Evolutionary conservation across 2,888 invertebrate genomes (phyloP).

Genomic region (Platycheirus albimanus): DNA sequence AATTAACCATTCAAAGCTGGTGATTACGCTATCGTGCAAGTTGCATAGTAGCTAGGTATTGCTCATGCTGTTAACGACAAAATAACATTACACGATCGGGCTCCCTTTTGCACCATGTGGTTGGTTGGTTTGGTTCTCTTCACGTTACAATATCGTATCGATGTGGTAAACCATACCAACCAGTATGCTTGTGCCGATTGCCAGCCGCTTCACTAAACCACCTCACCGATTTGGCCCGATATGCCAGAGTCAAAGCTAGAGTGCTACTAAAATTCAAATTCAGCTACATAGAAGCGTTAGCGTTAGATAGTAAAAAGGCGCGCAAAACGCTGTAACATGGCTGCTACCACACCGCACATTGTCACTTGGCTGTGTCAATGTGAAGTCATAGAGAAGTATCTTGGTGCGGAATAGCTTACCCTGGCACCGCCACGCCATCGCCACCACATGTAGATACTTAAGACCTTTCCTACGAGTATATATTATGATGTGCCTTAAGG

Average conservation of each 20-base stretch:
- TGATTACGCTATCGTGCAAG: slow-evolving; percentile 50
- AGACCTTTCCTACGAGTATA: slow-evolving; percentile 30
- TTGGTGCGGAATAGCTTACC: slow-evolving; percentile 26
- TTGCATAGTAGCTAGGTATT: slow-evolving; percentile 46
- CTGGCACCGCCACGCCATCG: slow-evolving; percentile 38
- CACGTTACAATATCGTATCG: slow-evolving; percentile 1
- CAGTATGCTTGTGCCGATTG: slow-evolving; percentile 6
- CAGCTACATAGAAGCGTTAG: slow-evolving; percentile 35
- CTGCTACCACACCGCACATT: slow-evolving; percentile 30
- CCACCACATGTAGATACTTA: slow-evolving; percentile 29
- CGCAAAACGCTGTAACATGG: slow-evolving; percentile 42
- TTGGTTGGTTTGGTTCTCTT: slow-evolving; percentile 17
- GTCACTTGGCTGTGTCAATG: slow-evolving; percentile 64
- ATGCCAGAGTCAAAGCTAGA: neutral
- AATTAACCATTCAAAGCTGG: slow-evolving; percentile 65
- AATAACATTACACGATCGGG: slow-evolving; percentile 44
- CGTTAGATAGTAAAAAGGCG: slow-evolving; percentile 29
- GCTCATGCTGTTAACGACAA: slow-evolving; percentile 46
- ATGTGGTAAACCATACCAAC: slow-evolving; percentile 34
- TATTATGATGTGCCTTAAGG: slow-evolving; percentile 41
- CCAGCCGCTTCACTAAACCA: neutral
- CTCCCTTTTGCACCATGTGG: slow-evolving; percentile 24
- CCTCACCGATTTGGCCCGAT: too few relatives aligned
- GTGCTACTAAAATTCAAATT: slow-evolving; percentile 32
- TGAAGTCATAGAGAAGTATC: slow-evolving; percentile 28